phyloP scores from a whole-genome alignment of 2,797 vertebrate genomes.

The Oreonectes daqikongensis region DNA sequence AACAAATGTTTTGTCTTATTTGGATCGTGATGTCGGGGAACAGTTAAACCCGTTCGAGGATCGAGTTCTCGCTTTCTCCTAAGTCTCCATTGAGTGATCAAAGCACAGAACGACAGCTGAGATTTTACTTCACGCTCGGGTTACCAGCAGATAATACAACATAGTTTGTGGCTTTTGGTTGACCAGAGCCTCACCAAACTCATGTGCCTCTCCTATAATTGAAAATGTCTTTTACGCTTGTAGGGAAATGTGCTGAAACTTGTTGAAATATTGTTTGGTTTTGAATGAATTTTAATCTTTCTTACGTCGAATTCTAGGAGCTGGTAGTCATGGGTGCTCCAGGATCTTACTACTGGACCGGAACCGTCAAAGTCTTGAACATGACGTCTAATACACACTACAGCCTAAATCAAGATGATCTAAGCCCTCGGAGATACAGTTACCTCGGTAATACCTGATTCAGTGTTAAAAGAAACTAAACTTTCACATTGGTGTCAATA shows the following conservation, averaged over 20 bases:
- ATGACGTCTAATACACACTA: constrained; percentile 89
- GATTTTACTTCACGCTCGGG: constrained; percentile 59
- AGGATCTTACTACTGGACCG: constrained; percentile 97
- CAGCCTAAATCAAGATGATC: constrained; percentile 84
- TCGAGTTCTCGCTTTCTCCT: constrained; percentile 40
- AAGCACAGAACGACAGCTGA: constrained; percentile 58
- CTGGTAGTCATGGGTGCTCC: constrained; percentile 97
- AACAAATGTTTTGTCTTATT: neutral
- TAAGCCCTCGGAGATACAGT: constrained; percentile 89
- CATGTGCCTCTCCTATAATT: constrained; percentile 34
- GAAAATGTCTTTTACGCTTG: constrained; percentile 10
- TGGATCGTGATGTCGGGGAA: neutral
- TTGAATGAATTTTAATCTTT: constrained; percentile 28
- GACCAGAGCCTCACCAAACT: constrained; percentile 68
- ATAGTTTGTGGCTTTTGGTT: constrained; percentile 72
- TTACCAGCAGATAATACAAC: constrained; percentile 69
- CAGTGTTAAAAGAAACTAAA: neutral
- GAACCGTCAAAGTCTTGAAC: constrained; percentile 96
- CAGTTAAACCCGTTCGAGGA: constrained; percentile 58
- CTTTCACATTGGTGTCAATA: neutral
- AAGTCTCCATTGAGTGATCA: constrained; percentile 61
- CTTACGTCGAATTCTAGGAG: constrained; percentile 76
- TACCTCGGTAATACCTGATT: constrained; percentile 81
- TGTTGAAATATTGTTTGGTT: neutral
- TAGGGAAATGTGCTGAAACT: neutral